Evolutionary conservation across 2,888 invertebrate genomes (phyloP).

Genomic region (Drosophila kambysellisi): DNA sequence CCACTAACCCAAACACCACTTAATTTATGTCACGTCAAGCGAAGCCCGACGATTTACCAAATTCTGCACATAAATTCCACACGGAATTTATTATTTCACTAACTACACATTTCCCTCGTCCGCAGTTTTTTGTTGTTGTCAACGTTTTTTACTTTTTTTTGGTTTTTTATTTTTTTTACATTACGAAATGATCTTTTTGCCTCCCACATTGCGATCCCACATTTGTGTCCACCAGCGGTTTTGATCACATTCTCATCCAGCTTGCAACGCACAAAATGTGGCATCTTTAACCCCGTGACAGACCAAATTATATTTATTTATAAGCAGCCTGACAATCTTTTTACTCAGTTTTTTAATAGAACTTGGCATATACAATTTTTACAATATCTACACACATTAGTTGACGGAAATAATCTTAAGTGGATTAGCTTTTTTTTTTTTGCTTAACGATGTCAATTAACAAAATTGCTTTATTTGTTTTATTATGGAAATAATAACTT

Average conservation of each 20-base stretch:
- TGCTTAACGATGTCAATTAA: not conserved
- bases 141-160: constrained; percentile 49
- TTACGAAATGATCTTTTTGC: constrained; percentile 67
- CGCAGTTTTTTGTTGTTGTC: constrained; percentile 67
- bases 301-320: constrained; percentile 48
- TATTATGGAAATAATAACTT: not conserved
- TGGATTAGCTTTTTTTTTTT: not conserved
- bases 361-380: not conserved
- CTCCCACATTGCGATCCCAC: constrained; percentile 49
- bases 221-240: constrained; percentile 9
- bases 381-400: not conserved
- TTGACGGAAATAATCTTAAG: not conserved
- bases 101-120: constrained; percentile 57
- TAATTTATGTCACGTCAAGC: constrained; percentile 75
- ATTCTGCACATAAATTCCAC: constrained; percentile 74
- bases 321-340: constrained; percentile 6
- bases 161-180: constrained; percentile 27
- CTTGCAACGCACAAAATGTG: constrained; percentile 40
- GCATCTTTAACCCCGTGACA: constrained; percentile 47
- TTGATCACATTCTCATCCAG: constrained; percentile 18
- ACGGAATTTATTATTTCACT: constrained; percentile 59
- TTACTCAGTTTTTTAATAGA: not conserved
- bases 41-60: constrained; percentile 49
- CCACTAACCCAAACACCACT: constrained; percentile 54
- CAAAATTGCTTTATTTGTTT: not conserved